Percentiles rank a stretch among this genome's conserved stretches.
Evolutionary conservation across 2,797 vertebrate species (phyloP).

Genomic region (Sebastes aleutianus): DNA sequence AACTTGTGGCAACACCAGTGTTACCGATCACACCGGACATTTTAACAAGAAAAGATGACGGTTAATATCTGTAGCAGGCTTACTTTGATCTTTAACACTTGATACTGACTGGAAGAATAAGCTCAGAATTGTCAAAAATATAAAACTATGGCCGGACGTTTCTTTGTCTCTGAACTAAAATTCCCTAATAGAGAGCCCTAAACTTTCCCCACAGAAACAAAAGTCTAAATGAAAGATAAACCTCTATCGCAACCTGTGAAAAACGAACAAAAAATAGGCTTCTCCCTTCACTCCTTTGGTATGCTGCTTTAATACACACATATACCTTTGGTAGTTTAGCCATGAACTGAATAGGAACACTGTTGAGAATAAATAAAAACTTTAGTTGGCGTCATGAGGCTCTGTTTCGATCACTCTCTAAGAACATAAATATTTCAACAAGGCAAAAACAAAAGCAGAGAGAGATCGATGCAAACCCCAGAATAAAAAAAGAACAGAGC

Average conservation of each 20-base stretch:
- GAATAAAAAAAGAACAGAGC: neutral
- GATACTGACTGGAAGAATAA: too few relatives aligned
- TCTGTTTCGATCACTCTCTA: neutral
- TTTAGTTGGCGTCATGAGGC: neutral
- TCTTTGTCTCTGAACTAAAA: neutral
- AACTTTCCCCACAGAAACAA: neutral
- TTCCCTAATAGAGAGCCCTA: neutral
- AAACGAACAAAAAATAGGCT: too few relatives aligned
- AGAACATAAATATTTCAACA: slow-evolving; percentile 25
- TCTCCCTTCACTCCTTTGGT: neutral
- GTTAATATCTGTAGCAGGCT: too few relatives aligned
- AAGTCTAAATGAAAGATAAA: neutral
- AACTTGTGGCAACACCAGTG: too few relatives aligned
- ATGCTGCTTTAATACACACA: neutral
- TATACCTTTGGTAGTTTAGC: neutral
- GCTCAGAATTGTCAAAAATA: too few relatives aligned
- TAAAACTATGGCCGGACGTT: too few relatives aligned
- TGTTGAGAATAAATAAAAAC: neutral
- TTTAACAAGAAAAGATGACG: too few relatives aligned
- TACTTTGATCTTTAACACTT: too few relatives aligned
- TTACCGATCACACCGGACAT: too few relatives aligned
- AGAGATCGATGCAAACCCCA: neutral
- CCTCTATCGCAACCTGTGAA: neutral
- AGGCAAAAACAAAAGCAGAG: neutral
- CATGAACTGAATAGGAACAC: neutral